Evolutionary conservation across 2,888 invertebrate species (phyloP).

Genomic region (Paralinhomoeus sp.): DNA sequence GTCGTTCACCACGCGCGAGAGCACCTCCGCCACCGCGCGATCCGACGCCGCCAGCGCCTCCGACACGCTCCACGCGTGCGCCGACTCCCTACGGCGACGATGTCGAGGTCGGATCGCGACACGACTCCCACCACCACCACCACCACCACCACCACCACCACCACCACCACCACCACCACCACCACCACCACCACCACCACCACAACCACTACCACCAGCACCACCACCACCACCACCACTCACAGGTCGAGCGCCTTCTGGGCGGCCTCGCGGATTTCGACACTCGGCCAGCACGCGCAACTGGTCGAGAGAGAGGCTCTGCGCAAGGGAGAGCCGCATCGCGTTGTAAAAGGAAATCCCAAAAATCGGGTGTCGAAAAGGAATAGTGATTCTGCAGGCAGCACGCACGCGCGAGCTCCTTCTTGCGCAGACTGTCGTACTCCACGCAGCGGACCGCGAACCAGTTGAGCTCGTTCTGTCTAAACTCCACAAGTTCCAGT

Average conservation of each 20-base stretch:
- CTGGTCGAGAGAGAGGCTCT: slow-evolving; percentile 13
- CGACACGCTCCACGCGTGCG: too few relatives aligned
- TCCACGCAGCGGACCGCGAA: slow-evolving; percentile 25
- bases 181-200: too few relatives aligned
- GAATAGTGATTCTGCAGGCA: not conserved
- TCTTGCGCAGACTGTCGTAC: slow-evolving; percentile 19
- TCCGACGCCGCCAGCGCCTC: not conserved
- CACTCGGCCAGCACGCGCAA: slow-evolving; percentile 6
- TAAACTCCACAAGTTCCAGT: too few relatives aligned
- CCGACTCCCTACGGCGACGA: too few relatives aligned
- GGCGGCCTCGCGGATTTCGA: not conserved
- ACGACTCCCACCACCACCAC: not conserved
- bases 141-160: not conserved
- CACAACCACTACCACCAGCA: not conserved
- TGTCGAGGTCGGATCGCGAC: too few relatives aligned
- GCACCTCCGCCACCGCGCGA: not conserved
- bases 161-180: not conserved
- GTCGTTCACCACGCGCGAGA: not conserved
- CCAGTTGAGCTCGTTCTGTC: too few relatives aligned
- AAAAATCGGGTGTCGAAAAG: not conserved
- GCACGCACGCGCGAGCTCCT: slow-evolving; percentile 24
- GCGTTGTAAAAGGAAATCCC: slow-evolving; percentile 13
- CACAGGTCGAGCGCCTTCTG: not conserved
- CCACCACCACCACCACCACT: not conserved
- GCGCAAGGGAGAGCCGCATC: slow-evolving; percentile 19